Evolutionary conservation across 2,113 vertebrate genomes (phyloP), one percentile per base, ranked within the genome.

Genomic region (Uria aalge): DNA sequence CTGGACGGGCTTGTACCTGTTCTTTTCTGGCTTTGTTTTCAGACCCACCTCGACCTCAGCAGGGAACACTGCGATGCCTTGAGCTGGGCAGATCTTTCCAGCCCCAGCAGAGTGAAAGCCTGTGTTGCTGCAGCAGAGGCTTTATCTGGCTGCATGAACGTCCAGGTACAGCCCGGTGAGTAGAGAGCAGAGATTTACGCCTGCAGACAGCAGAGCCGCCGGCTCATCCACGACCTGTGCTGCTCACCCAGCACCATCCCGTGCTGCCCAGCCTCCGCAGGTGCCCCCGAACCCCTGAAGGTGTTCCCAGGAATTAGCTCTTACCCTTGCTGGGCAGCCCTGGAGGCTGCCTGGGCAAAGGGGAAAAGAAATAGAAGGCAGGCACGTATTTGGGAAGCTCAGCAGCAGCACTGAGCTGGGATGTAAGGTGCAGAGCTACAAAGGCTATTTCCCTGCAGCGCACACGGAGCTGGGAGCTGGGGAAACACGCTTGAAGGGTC

Each of bases 41-140:
- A 98, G 97, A 88, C 62, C 36, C 59, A 36, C 11, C 89, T 97
- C 16, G 41, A 85, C 15, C 95, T 97, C 72, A 88, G 90, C 85
- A 41, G 36, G 76, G 92, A 96, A 29, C 96, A 96, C 87, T 11
- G 85, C 0, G 68, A 84, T 2, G 66, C 52, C 53, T 77, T 97
- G 81, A 86, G 81, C 60, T n/a, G 1, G 22, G 92, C 75, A 21
- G 95, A 97, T 17, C 96, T 97, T 38, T 95, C 92, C 52, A 92
- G 79, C 57, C 90, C 92, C 29, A 60, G n/a, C 1, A 17, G 63
- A 3, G 4, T 95, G 29, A 11, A 53, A 79, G 80, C 89, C 85
- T 97, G 96, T 57, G n/a, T 36, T 45, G 81, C 66, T 32, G 97
- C 97, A 5, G 96, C 66, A 8, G 71, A 73, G 41, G 96, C 93